Evolutionary conservation across 2,888 invertebrate species (phyloP), one percentile per base, ranked within the genome.

Genomic region (Ernsta delagoae): DNA sequence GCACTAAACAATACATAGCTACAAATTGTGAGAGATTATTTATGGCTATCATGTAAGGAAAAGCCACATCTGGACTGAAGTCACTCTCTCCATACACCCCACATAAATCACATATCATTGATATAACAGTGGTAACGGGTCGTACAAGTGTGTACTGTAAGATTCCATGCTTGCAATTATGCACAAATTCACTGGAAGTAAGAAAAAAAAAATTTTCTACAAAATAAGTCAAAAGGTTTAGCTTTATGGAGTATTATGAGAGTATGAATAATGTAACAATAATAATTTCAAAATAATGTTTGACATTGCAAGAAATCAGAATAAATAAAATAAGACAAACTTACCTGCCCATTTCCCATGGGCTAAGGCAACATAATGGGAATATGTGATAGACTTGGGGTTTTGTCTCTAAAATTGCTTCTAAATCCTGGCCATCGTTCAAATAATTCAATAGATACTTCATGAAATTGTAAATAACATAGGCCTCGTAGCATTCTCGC

Each of bases 401-500:
- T 80, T 97, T 97, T 56, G 95, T 94, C 80, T 97, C 97, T 79
- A 98, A 93, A 70, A 95, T 95, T 3, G 96, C 96, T 85, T 98
- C 98, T 74, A 98, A 91, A 84, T 98, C 97, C 93, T 97, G 96
- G 82, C 97, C 97, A 79, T 96, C 95, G 90, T 97, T 97, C 64
- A 99, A 94, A 88, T 98, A 99, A 84, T 98, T 98, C 71, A 99
- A 92, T 76, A 99, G 94, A 86, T 97, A 99, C 81, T 97, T 97
- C 98, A 99, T 98, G 84, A 99, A 99, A 93, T 98, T 99, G 87
- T 99, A 99, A 80, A 99, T 99, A 3, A 99, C 99, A 93, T 98
- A 99, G 0, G 98, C 99, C 92, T 99, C 99, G 84, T 99, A 99
- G 85, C 98, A 99, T 93, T 99, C 99, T 84, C 99, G 94, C 64